These are phyloP conservation scores for Neodontobutis hainanensis DNA, from an alignment of 2,113 vertebrate genomes.

Conservation along the genomic window DNA sequence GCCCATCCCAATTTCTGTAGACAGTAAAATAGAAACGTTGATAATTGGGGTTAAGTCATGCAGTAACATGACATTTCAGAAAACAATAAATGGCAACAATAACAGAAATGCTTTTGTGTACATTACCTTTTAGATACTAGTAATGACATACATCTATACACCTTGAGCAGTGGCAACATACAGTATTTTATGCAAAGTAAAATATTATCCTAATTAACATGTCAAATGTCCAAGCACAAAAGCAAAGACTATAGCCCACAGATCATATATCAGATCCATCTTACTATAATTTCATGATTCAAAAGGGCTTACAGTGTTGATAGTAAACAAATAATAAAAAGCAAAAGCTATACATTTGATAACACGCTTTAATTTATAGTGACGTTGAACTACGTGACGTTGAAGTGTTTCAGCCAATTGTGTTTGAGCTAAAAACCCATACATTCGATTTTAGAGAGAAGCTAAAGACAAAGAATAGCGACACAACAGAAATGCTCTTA, in stretches of 20 bases:
- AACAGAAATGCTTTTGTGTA: no score
- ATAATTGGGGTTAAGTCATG: background rate
- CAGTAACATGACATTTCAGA: no score
- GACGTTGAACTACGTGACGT: slow-evolving; percentile 33
- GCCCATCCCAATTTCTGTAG: slow-evolving; percentile 96
- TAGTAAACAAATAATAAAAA: background rate
- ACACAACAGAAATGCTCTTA: slow-evolving; percentile 73
- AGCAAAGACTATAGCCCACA: background rate
- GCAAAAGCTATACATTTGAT: background rate
- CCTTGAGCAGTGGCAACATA: no score
- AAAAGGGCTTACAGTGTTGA: background rate
- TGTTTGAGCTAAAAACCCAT: slow-evolving; percentile 31
- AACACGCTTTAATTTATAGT: background rate
- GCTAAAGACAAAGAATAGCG: slow-evolving; percentile 22
- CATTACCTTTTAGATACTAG: no score
- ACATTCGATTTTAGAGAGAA: slow-evolving; percentile 15
- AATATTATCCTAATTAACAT: no score
- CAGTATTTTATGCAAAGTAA: no score
- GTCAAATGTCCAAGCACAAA: no score
- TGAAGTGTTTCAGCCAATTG: slow-evolving; percentile 52
- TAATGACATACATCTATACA: no score
- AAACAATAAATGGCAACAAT: no score
- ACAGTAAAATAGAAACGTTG: background rate
- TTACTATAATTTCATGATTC: background rate
- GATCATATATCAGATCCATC: background rate